phyloP scores from a whole-genome alignment of 2,113 vertebrate species.

The Perognathus longimembris region DNA sequence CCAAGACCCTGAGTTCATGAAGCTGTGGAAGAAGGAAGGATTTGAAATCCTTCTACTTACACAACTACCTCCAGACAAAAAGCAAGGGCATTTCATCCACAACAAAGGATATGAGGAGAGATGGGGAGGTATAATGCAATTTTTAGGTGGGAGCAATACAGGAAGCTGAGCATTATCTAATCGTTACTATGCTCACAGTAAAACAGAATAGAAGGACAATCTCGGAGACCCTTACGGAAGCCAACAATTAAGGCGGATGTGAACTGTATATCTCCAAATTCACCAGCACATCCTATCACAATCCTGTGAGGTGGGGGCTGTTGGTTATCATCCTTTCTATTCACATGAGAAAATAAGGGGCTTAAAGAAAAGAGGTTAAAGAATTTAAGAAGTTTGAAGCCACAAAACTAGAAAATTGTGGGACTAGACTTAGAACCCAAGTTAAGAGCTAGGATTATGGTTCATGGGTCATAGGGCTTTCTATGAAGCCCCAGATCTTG shows the following conservation, averaged over 20 bases:
- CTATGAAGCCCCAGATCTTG: too few species aligned
- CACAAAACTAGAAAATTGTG: slow-evolving; percentile 20
- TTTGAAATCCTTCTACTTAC: slow-evolving; percentile 4
- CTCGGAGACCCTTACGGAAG: not conserved
- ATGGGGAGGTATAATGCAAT: not conserved
- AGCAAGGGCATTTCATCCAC: not conserved
- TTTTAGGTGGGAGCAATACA: not conserved
- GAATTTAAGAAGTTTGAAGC: not conserved
- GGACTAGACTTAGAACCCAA: not conserved
- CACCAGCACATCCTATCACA: not conserved
- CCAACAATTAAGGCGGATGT: not conserved
- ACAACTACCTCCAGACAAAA: not conserved
- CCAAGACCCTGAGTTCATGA: not conserved
- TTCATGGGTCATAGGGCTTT: too few species aligned
- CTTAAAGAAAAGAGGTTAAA: not conserved
- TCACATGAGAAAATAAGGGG: not conserved
- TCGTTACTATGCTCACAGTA: not conserved
- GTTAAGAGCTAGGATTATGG: not conserved
- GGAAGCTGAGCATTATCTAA: not conserved
- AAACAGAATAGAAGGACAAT: not conserved
- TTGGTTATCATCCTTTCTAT: not conserved
- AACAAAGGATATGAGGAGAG: not conserved
- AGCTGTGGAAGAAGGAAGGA: not conserved
- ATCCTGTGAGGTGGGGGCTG: not conserved
- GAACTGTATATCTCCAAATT: not conserved